Percentiles rank a stretch among this genome's conserved stretches.
Conservation (phyloP, 1,140 invertebrate genomes). For the Diachasma alloeum region DNA sequence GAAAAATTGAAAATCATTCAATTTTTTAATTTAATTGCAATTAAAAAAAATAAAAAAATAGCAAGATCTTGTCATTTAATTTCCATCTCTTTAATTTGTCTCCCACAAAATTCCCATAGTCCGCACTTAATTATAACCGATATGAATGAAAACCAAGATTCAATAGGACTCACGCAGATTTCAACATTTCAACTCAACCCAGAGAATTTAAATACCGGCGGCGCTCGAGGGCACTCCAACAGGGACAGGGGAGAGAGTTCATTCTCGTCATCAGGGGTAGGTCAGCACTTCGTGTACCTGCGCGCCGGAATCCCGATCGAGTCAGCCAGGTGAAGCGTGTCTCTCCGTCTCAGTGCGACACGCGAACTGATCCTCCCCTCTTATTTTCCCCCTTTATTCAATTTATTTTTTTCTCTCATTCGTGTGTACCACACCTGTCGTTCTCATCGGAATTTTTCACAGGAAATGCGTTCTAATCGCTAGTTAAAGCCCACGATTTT, state of each 20-base stretch:
- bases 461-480: background rate
- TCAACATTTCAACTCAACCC: too few species aligned
- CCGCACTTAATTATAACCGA: too few species aligned
- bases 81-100: too few species aligned
- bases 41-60: too few species aligned
- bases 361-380: background rate
- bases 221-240: background rate
- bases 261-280: background rate
- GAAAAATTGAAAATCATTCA: too few species aligned
- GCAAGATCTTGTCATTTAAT: too few species aligned
- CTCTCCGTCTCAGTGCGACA: background rate
- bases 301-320: background rate
- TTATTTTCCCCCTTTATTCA: background rate
- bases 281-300: background rate
- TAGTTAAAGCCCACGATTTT: background rate
- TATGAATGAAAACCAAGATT: too few species aligned
- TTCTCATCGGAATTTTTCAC: background rate
- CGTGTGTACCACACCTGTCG: background rate
- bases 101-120: too few species aligned
- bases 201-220: background rate
- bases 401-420: background rate
- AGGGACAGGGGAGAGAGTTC: background rate
- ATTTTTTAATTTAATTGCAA: too few species aligned
- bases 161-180: too few species aligned
- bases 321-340: slow-evolving; percentile 5